Evolutionary conservation across 2,888 invertebrate genomes (phyloP).

Genomic region (Ophion ellenae): DNA sequence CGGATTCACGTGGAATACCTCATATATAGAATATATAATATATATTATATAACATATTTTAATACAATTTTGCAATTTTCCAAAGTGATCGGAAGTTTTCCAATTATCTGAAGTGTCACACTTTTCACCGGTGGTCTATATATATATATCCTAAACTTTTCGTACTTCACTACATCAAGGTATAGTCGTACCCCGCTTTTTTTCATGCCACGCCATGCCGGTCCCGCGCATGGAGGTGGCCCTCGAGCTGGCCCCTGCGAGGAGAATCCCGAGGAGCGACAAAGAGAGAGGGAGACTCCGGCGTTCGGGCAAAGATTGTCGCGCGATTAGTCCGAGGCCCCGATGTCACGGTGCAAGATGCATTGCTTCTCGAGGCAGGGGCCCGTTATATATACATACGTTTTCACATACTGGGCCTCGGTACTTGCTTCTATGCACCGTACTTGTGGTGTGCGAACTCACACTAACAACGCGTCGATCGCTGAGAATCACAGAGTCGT

Average conservation of each 20-base stretch:
- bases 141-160: slow-evolving; percentile 23
- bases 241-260: slow-evolving; percentile 55
- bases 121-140: not conserved
- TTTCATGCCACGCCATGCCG: slow-evolving; percentile 49
- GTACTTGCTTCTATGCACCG: slow-evolving; percentile 55
- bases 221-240: slow-evolving; percentile 54
- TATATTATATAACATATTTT: too few relatives aligned
- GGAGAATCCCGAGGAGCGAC: slow-evolving; percentile 31
- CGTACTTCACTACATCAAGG: slow-evolving; percentile 40
- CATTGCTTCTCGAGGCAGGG: slow-evolving; percentile 80
- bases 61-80: too few relatives aligned
- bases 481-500: slow-evolving; percentile 2
- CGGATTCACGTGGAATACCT: too few relatives aligned
- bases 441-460: slow-evolving; percentile 1
- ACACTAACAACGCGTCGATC: not conserved
- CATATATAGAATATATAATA: too few relatives aligned
- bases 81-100: too few relatives aligned
- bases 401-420: slow-evolving; percentile 66
- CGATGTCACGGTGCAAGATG: slow-evolving; percentile 82
- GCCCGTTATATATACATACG: slow-evolving; percentile 68
- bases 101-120: too few relatives aligned
- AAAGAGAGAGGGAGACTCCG: slow-evolving; percentile 68
- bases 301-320: slow-evolving; percentile 81
- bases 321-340: slow-evolving; percentile 83
- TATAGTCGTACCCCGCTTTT: slow-evolving; percentile 45